phyloP scores from a whole-genome alignment of 2,888 invertebrate genomes.

The Adelognathus sp. region DNA sequence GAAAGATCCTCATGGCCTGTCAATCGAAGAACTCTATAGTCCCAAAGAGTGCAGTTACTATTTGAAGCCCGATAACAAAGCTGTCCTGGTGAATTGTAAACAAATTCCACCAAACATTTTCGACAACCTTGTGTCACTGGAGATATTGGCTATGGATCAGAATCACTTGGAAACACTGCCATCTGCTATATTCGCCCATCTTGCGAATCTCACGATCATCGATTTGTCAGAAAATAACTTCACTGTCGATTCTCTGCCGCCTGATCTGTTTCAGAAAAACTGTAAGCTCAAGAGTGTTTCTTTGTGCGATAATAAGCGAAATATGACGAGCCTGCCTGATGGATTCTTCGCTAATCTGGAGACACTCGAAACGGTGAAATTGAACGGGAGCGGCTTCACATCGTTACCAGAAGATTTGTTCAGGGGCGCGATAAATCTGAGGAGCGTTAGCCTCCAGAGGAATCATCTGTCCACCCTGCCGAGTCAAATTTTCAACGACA shows the following conservation, averaged over 20 bases:
- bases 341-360: conserved; percentile 85
- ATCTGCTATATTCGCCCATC: conserved; percentile 84
- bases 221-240: conserved; percentile 88
- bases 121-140: conserved; percentile 84
- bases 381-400: conserved; percentile 84
- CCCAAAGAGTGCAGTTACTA: conserved; percentile 83
- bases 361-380: conserved; percentile 83
- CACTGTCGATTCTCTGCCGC: conserved; percentile 82
- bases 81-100: conserved; percentile 83
- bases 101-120: conserved; percentile 69
- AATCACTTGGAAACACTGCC: conserved; percentile 86
- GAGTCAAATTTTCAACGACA: conserved; percentile 84
- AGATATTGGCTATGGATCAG: conserved; percentile 78
- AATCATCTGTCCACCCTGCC: conserved; percentile 83
- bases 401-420: conserved; percentile 85
- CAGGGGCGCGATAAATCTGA: conserved; percentile 83
- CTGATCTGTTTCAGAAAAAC: conserved; percentile 84
- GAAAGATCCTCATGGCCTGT: conserved; percentile 80
- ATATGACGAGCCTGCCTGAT: conserved; percentile 83
- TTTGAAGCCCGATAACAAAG: conserved; percentile 80
- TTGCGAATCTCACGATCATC: conserved; percentile 85
- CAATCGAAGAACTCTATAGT: conserved; percentile 77
- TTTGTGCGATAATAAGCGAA: conserved; percentile 74
- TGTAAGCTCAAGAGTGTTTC: conserved; percentile 82
- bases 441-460: conserved; percentile 84